Percentiles rank a stretch among this genome's conserved stretches.
Conservation (phyloP, 2,888 invertebrate genomes). For the Athalia cordata region DNA sequence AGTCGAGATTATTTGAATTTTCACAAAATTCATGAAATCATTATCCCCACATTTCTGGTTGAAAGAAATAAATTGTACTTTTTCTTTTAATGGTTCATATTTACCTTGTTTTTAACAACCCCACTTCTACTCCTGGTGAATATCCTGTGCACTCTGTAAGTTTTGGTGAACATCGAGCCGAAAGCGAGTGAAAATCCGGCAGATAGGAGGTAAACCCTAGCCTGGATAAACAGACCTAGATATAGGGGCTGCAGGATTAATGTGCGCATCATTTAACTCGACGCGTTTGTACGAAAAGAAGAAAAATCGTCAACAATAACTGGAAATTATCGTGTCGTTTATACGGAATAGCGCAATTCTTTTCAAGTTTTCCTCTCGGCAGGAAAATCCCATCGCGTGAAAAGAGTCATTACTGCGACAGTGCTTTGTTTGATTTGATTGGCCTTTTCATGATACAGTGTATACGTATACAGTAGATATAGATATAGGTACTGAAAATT, state of each 20-base stretch:
- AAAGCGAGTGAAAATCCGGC: slow-evolving; percentile 94
- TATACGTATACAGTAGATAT: background rate
- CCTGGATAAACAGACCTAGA: slow-evolving; percentile 75
- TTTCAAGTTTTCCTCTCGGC: too few relatives aligned
- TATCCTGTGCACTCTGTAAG: slow-evolving; percentile 93
- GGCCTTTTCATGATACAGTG: too few relatives aligned
- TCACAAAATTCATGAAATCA: background rate
- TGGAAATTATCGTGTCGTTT: too few relatives aligned
- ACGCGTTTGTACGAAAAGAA: too few relatives aligned
- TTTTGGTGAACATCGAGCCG: slow-evolving; percentile 96
- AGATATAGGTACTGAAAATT: too few relatives aligned
- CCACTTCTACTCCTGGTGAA: slow-evolving; percentile 89
- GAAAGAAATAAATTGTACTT: background rate
- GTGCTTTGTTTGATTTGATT: too few relatives aligned
- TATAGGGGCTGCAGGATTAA: slow-evolving; percentile 5
- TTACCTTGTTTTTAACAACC: slow-evolving; percentile 88
- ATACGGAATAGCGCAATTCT: too few relatives aligned
- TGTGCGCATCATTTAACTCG: background rate
- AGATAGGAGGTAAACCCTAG: slow-evolving; percentile 90
- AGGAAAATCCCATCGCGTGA: too few relatives aligned
- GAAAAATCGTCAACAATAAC: too few relatives aligned
- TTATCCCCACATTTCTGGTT: background rate
- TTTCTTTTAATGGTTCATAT: slow-evolving; percentile 32
- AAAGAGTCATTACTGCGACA: too few relatives aligned
- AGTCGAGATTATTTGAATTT: background rate